Conservation (phyloP, 2,797 vertebrate species). For the Cyprinodon diabolis region DNA sequence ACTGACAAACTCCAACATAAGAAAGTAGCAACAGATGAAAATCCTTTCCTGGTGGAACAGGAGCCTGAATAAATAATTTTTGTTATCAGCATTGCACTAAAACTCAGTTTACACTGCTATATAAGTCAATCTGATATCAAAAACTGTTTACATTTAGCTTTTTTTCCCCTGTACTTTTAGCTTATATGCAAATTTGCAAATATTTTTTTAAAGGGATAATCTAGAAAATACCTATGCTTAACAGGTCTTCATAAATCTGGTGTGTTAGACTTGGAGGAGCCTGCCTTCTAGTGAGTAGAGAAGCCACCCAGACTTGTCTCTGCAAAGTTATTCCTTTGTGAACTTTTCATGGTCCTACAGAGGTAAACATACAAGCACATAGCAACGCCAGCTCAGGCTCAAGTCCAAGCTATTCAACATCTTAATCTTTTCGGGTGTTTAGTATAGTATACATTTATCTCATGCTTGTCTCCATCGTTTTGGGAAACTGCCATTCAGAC, state of each 20-base stretch:
- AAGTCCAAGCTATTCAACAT: slow-evolving; percentile 28
- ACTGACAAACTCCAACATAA: slow-evolving; percentile 30
- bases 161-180: slow-evolving; percentile 7
- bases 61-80: slow-evolving; percentile 40
- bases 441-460: not conserved
- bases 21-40: slow-evolving; percentile 30
- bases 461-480: slow-evolving; percentile 9
- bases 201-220: slow-evolving; percentile 28
- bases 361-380: slow-evolving; percentile 52
- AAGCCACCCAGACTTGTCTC: slow-evolving; percentile 32
- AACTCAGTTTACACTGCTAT: slow-evolving; percentile 12
- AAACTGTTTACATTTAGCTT: slow-evolving; percentile 15
- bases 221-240: slow-evolving; percentile 37
- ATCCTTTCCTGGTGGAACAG: slow-evolving; percentile 25
- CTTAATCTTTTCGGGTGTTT: slow-evolving; percentile 28
- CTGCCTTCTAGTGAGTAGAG: slow-evolving; percentile 41
- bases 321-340: slow-evolving; percentile 41
- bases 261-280: slow-evolving; percentile 33
- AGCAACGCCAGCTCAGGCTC: slow-evolving; percentile 48
- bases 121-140: slow-evolving; percentile 2
- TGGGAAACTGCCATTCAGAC: not conserved
- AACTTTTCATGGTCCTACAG: slow-evolving; percentile 16
- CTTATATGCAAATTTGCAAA: slow-evolving; percentile 9
- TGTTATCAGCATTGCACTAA: slow-evolving; percentile 31
- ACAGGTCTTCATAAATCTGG: slow-evolving; percentile 51